Base-by-base conservation (phyloP, 1,140 invertebrate genomes). In the Acromyrmex echinatior region DNA sequence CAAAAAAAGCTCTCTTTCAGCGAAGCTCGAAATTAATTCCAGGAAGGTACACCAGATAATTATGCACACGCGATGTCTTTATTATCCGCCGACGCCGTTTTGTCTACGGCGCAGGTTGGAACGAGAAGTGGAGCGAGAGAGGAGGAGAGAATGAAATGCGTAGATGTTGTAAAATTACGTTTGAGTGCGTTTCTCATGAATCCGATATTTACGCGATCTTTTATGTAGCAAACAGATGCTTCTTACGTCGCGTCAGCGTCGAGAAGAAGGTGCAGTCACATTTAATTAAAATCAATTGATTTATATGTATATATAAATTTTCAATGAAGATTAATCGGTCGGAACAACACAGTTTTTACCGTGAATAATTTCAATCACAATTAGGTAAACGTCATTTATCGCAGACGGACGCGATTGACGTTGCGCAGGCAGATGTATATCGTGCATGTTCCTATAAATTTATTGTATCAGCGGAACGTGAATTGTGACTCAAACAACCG, bases 21-120 rank as follows among this genome's bases (percentile, higher is more conserved):
- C 70, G 88, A 82, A 90, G 82, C 86, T 90, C 62, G 88, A 91
- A 92, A 93, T 93, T 92, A 93, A 92, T 93, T 93, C 90, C 87
- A 87, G 80, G 92, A 92, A 93, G 91, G 87, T 91, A 84, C 86
- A 87, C 51, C 65, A 85, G 88, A 91, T 92, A 92, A 93, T 92
- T 93, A 92, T 86, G 91, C 82, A 82, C 92, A 93, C 91, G 91
- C 91, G 86, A 93, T 91, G 76, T 79, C 70, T 91, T 88, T 91
- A 88, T 91, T 90, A 88, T 74, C 71, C 68, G 56, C 60, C 66
- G 81, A n/a, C 82, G 21, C 39, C 70, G 87, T 84, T 77, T 87
- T 73, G 87, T 89, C 87, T 81, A 62, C 73, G 28, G 35, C 31
- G 53, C 35, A 25, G 4, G 45, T 68, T 21, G 45, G 12, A 7